Percentiles rank a stretch among this genome's conserved stretches.
Evolutionary conservation across 2,113 vertebrate species (phyloP).

Genomic region (Kryptolebias marmoratus): DNA sequence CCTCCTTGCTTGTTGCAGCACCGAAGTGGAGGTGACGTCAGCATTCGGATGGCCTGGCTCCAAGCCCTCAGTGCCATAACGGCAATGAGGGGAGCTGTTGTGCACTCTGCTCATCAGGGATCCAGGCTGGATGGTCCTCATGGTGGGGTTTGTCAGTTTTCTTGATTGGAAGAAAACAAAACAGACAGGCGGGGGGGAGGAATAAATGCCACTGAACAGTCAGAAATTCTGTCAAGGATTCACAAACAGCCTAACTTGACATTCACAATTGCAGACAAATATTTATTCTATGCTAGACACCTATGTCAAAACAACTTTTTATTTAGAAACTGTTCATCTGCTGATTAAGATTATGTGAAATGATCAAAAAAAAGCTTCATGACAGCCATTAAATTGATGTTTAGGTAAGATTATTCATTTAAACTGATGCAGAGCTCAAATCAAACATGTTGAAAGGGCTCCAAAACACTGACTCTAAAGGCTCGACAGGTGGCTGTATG

Average conservation of each 20-base stretch:
- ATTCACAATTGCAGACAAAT: slow-evolving; percentile 49
- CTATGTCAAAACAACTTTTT: too few relatives aligned
- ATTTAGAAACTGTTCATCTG: too few relatives aligned
- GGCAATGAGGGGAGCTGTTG: slow-evolving; percentile 71
- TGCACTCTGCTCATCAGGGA: slow-evolving; percentile 65
- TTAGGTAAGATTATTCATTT: too few relatives aligned
- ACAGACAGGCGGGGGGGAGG: not conserved
- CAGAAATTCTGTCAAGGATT: slow-evolving; percentile 48
- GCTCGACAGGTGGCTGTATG: too few relatives aligned
- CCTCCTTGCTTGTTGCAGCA: slow-evolving; percentile 51
- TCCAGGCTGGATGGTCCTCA: slow-evolving; percentile 48
- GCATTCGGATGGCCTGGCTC: slow-evolving; percentile 77
- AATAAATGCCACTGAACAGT: slow-evolving; percentile 18
- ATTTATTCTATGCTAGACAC: too few relatives aligned
- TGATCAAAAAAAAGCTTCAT: too few relatives aligned
- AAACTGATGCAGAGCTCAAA: too few relatives aligned
- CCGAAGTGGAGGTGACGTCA: slow-evolving; percentile 81
- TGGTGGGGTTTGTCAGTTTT: slow-evolving; percentile 56
- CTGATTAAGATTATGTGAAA: not conserved
- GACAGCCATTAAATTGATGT: too few relatives aligned
- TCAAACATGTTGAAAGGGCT: too few relatives aligned
- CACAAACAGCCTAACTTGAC: slow-evolving; percentile 51
- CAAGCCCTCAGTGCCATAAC: slow-evolving; percentile 75
- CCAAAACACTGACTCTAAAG: too few relatives aligned
- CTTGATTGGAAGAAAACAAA: slow-evolving; percentile 16